These are phyloP conservation scores for Colletes latitarsis DNA, from an alignment of 1,140 invertebrate species.

Conservation along the genomic window DNA sequence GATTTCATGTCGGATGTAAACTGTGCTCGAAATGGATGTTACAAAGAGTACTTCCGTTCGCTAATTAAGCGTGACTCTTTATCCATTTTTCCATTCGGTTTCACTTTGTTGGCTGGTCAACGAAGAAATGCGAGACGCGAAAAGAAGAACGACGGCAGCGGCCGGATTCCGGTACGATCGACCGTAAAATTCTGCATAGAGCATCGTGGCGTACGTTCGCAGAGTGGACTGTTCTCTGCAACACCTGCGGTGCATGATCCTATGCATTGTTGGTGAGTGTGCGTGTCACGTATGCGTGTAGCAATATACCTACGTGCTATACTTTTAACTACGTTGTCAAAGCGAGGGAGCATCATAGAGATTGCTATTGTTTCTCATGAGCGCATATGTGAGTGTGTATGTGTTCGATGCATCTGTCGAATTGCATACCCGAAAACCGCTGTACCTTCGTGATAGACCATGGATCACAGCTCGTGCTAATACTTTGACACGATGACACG, in stretches of 20 bases:
- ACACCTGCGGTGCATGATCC: slow-evolving; percentile 66
- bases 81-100: slow-evolving; percentile 19
- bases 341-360: slow-evolving; percentile 22
- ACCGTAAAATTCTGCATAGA: slow-evolving; percentile 31
- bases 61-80: slow-evolving; percentile 65
- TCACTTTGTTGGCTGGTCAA: not conserved
- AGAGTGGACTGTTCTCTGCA: slow-evolving; percentile 49
- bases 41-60: slow-evolving; percentile 60
- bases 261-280: slow-evolving; percentile 71
- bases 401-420: slow-evolving; percentile 11
- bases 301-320: slow-evolving; percentile 10
- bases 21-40: slow-evolving; percentile 67
- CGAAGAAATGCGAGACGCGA: slow-evolving; percentile 43
- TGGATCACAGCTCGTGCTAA: slow-evolving; percentile 51
- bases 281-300: slow-evolving; percentile 36
- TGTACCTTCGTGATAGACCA: slow-evolving; percentile 7
- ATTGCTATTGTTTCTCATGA: slow-evolving; percentile 11
- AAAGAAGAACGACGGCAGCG: slow-evolving; percentile 37
- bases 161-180: slow-evolving; percentile 33
- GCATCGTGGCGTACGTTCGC: slow-evolving; percentile 33
- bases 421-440: slow-evolving; percentile 13
- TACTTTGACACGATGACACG: slow-evolving; percentile 66
- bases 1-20: slow-evolving; percentile 37
- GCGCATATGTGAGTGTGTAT: slow-evolving; percentile 24
- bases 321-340: slow-evolving; percentile 26